A percentile compares a stretch with the other conserved stretches of the same genome.
Conservation (phyloP, 2,888 invertebrate species). For the Torymus tubicola region DNA sequence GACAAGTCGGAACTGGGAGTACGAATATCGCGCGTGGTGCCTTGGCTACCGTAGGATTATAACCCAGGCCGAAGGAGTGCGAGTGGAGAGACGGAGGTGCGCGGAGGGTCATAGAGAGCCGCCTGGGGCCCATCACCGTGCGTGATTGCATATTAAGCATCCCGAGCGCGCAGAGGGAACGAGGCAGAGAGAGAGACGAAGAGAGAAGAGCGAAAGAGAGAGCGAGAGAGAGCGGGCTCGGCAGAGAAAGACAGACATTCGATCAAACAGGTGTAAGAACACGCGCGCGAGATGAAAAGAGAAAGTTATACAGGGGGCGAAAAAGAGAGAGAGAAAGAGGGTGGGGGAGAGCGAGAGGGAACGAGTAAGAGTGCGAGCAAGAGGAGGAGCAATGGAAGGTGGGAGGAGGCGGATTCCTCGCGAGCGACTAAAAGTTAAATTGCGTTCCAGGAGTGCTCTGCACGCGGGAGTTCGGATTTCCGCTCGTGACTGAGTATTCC, state of each 20-base stretch:
- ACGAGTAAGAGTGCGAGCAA: slow-evolving; percentile 52
- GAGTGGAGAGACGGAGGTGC: neutral
- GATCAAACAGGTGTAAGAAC: slow-evolving; percentile 58
- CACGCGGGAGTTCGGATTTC: slow-evolving; percentile 67
- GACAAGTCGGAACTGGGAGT: slow-evolving; percentile 22
- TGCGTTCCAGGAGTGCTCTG: slow-evolving; percentile 68
- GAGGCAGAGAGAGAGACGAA: slow-evolving; percentile 34
- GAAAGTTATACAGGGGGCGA: slow-evolving; percentile 56
- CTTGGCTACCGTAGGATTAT: slow-evolving; percentile 53
- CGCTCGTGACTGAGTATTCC: slow-evolving; percentile 72
- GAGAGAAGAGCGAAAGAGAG: slow-evolving; percentile 30
- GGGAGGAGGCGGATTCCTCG: slow-evolving; percentile 62
- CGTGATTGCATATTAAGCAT: slow-evolving; percentile 71
- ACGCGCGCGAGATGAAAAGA: slow-evolving; percentile 45
- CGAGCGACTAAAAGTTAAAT: slow-evolving; percentile 73
- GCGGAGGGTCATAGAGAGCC: slow-evolving; percentile 56
- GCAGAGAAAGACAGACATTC: slow-evolving; percentile 30
- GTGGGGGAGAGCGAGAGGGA: slow-evolving; percentile 40
- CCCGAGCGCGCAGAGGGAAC: slow-evolving; percentile 33
- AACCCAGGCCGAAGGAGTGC: slow-evolving; percentile 55
- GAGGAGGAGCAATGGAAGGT: slow-evolving; percentile 28
- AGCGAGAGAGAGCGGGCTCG: slow-evolving; percentile 15
- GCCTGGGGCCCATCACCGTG: slow-evolving; percentile 64
- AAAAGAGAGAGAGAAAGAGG: slow-evolving; percentile 37
- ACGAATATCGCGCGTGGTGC: slow-evolving; percentile 9